Conservation (phyloP, 2,797 vertebrate genomes). For the Cirrhinus mrigala region DNA sequence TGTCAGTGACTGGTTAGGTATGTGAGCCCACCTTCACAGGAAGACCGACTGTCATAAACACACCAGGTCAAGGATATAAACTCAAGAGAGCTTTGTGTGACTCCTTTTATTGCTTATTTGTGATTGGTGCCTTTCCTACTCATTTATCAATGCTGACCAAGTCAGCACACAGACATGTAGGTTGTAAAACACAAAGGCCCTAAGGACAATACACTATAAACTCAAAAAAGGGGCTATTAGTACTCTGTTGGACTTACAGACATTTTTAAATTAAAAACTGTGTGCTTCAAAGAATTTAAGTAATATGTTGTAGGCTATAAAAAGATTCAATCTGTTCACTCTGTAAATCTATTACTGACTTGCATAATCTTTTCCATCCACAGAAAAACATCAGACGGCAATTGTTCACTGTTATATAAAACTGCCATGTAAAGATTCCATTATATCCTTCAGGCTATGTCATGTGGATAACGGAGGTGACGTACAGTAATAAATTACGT, state of each 20-base stretch:
- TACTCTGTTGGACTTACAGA: slow-evolving; percentile 6
- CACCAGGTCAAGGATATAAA: slow-evolving; percentile 54
- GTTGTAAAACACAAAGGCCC: slow-evolving; percentile 61
- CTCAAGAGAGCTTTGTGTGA: slow-evolving; percentile 49
- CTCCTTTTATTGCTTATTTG: slow-evolving; percentile 60
- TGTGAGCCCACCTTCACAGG: slow-evolving; percentile 47
- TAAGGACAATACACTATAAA: slow-evolving; percentile 49
- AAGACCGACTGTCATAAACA: slow-evolving; percentile 50
- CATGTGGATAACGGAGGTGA: slow-evolving; percentile 48
- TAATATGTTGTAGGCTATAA: neutral
- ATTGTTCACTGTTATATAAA: slow-evolving; percentile 40
- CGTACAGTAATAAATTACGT: slow-evolving; percentile 57
- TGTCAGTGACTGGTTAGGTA: slow-evolving; percentile 35
- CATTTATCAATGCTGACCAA: slow-evolving; percentile 60
- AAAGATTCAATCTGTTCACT: slow-evolving; percentile 7
- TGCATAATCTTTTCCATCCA: slow-evolving; percentile 30
- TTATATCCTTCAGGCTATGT: slow-evolving; percentile 49
- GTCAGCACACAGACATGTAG: slow-evolving; percentile 58
- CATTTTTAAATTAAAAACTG: neutral
- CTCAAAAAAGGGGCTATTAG: neutral
- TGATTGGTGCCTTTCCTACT: slow-evolving; percentile 51
- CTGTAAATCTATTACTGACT: slow-evolving; percentile 25
- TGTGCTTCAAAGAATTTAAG: neutral
- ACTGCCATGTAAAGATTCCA: slow-evolving; percentile 54
- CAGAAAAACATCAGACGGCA: slow-evolving; percentile 11